These are phyloP conservation scores for Phyto melanocephala DNA, from an alignment of 2,888 invertebrate genomes.

Conservation along the genomic window DNA sequence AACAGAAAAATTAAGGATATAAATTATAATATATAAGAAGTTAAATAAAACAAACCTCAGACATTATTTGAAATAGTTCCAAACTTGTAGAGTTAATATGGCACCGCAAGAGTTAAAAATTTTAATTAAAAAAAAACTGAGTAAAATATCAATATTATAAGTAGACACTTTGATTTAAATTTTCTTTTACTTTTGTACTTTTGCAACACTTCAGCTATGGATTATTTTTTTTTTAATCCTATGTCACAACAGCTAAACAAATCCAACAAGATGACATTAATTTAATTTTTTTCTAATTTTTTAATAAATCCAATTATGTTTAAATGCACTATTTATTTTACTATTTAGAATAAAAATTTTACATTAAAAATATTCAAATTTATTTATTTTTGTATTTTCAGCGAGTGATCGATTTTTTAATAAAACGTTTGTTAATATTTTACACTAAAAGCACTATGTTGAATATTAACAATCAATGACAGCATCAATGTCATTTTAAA, in stretches of 20 bases:
- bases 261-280: too few relatives aligned
- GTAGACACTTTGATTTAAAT: too few relatives aligned
- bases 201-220: too few relatives aligned
- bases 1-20: neutral
- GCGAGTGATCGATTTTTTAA: neutral
- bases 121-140: constrained; percentile 10
- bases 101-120: neutral
- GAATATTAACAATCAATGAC: constrained; percentile 70
- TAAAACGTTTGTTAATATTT: constrained; percentile 4
- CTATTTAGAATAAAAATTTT: neutral
- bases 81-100: neutral
- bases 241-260: too few relatives aligned
- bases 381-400: neutral
- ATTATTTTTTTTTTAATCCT: too few relatives aligned
- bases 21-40: neutral
- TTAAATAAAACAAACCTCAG: constrained; percentile 69
- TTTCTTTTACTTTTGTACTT: too few relatives aligned
- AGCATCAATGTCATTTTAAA: constrained; percentile 73
- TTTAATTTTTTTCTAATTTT: too few relatives aligned
- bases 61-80: constrained; percentile 48
- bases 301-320: constrained; percentile 45
- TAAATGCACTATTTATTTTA: constrained; percentile 17
- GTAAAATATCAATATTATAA: neutral
- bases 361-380: too few relatives aligned
- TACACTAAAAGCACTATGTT: constrained; percentile 16